Evolutionary conservation across 2,888 invertebrate species (phyloP), one percentile per base, ranked within the genome.

Genomic region (Amiota communis): DNA sequence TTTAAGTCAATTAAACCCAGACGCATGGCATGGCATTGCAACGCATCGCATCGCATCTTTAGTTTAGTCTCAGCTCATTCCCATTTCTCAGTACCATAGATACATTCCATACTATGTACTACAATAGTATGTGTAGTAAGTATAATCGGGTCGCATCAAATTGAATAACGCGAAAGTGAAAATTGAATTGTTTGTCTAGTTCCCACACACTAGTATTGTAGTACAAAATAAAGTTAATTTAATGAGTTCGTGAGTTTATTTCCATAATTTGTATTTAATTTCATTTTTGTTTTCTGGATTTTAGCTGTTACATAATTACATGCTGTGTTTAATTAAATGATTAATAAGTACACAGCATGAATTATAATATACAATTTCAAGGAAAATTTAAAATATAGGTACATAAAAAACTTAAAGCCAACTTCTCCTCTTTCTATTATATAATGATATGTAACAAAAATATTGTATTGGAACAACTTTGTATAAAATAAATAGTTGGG

Each of bases 281-380:
- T 17, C 36, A 4, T 2, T 36, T 36, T 36, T 36, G 6, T 36
- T 36, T 36, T 36, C 36, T 36, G 36, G 36, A 36, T 36, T 36
- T 36, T 36, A 36, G 36, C 2, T 36, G 36, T 36, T 20, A 23
- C 11, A 51, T 57, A 17, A 59, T 61, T 48, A 49, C 61, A 70
- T 70, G 70, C 49, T 70, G 64, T 36, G 71, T 64, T 71, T 65
- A 63, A 71, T 65, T 64, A 51, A 71, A 63, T 56, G 51, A 64
- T 71, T 71, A 71, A 71, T 63, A 64, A 51, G 47, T 63, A 49
- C 67, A 2, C 67, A 68, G 67, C 67, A 68, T 23, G 67, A 53
- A 53, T 15, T 53, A 53, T 9, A 10, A 53, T 15, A 15, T 53
- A 15, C n/a, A 13, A 13, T 13, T 51, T 51, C n/a, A 13, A 51